Conservation (phyloP, 1,140 invertebrate genomes). For the Calliopsis andreniformis region DNA sequence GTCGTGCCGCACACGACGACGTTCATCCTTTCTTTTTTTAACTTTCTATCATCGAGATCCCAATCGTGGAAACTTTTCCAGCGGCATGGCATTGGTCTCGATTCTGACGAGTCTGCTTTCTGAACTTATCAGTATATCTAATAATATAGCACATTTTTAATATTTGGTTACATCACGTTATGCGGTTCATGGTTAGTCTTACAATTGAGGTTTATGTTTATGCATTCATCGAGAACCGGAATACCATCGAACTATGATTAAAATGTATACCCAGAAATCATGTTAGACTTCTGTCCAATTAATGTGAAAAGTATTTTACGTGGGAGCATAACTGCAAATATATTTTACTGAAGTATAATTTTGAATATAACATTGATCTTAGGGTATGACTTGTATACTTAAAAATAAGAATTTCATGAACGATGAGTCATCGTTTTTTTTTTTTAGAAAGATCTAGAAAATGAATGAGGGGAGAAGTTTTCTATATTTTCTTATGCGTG, state of each 20-base stretch:
- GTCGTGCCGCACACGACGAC: too few species aligned
- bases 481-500: background rate
- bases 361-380: background rate
- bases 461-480: background rate
- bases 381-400: background rate
- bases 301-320: too few species aligned
- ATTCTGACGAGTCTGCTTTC: too few species aligned
- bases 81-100: too few species aligned
- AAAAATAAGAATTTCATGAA: background rate
- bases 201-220: slow-evolving; percentile 2
- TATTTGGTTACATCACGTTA: slow-evolving; percentile 38
- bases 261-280: background rate
- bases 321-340: background rate
- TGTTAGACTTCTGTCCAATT: background rate
- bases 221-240: background rate
- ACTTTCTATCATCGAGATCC: background rate
- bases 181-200: slow-evolving; percentile 62
- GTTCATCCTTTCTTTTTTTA: background rate
- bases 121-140: background rate
- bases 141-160: slow-evolving; percentile 30
- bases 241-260: too few species aligned
- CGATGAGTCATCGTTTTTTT: background rate
- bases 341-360: background rate
- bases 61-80: background rate
- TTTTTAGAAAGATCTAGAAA: background rate